These are phyloP conservation scores for Lepisosteus osseus DNA, from an alignment of 2,113 vertebrate species.

Conservation along the genomic window DNA sequence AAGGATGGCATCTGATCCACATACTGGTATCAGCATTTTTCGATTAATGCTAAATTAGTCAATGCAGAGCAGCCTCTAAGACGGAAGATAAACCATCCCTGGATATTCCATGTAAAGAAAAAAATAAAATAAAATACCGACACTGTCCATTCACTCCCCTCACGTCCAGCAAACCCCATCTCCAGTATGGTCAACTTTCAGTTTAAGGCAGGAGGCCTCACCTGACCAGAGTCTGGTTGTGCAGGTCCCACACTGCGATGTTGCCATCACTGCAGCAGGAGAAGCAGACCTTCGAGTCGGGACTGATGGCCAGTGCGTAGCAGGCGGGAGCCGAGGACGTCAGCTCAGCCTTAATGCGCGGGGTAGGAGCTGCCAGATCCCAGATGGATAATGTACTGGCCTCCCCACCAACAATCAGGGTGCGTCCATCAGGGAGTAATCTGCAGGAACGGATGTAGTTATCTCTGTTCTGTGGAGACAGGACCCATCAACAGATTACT, in stretches of 20 bases:
- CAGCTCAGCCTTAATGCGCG: conserved; percentile 79
- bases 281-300: conserved; percentile 82
- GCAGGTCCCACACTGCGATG: conserved; percentile 82
- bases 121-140: no score
- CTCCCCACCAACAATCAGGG: conserved; percentile 80
- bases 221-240: conserved; percentile 83
- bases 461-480: conserved; percentile 81
- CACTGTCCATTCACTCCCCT: no score
- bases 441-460: conserved; percentile 86
- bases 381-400: conserved; percentile 82
- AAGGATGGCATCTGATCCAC: no score
- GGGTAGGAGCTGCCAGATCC: conserved; percentile 82
- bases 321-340: conserved; percentile 79
- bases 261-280: conserved; percentile 82
- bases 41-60: no score
- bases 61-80: no score
- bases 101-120: no score
- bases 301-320: conserved; percentile 81
- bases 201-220: conserved; percentile 38
- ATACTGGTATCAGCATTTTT: no score
- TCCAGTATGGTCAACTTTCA: no score
- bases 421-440: conserved; percentile 80
- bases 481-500: conserved; percentile 71
- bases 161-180: no score
- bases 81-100: no score